Evolutionary conservation across 2,888 invertebrate genomes (phyloP), one percentile per base, ranked within the genome.

Genomic region (Alentia gelatinosa): DNA sequence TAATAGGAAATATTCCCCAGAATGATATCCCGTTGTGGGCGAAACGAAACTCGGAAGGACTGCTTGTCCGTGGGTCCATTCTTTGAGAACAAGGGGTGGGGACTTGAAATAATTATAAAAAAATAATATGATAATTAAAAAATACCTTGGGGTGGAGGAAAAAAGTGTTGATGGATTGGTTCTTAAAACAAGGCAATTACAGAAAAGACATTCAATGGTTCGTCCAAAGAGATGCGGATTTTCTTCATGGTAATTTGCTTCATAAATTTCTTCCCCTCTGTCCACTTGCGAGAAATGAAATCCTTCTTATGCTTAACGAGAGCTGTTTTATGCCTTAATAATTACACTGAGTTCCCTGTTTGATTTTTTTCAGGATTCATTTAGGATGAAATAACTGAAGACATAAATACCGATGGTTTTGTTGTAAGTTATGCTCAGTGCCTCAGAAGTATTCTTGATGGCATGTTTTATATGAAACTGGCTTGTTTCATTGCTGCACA

Each of bases 241-340:
- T 79, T 79, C 37, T 79, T 79, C 79, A 79, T 79, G 35, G 19
- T 39, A 35, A 79, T 79, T 79, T 39, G 33, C 30, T 33, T 74
- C 26, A 74, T 74, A 74, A 79, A 37, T 79, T 79, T 79, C 26
- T 79, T 79, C 79, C 39, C 79, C 26, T 79, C 37, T 39, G 79
- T 79, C 79, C 79, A 79, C 79, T 79, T 79, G 79, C 79, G 79
- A 79, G 79, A 79, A 79, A 79, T 79, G 79, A 79, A 39, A 79
- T 79, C 37, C 23, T 79, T 79, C 39, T 79, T 79, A n/a, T 79
- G 79, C 15, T 79, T 79, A 79, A 39, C 79, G 26, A 79, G 79
- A 79, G 39, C 23, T 79, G 79, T 79, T 79, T 79, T 79, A 79
- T 79, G 35, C 39, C 15, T 39, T 79, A 79, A 79, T 79, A 79